These are phyloP conservation scores for Enteromius fasciolatus DNA, from an alignment of 2,797 vertebrate species.

Conservation along the genomic window DNA sequence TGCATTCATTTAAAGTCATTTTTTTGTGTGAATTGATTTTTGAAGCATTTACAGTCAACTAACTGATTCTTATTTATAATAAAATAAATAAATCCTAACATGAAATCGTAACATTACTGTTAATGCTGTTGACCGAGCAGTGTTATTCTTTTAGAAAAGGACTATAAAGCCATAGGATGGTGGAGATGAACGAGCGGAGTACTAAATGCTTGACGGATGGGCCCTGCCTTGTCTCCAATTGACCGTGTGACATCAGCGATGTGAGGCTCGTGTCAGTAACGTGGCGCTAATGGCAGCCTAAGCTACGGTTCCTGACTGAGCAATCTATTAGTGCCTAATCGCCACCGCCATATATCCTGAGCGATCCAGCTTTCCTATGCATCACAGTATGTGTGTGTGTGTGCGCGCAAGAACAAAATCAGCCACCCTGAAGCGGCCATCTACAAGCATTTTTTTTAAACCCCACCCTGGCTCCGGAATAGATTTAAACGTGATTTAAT, in stretches of 20 bases:
- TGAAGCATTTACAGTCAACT: slow-evolving; percentile 40
- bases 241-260: slow-evolving; percentile 79
- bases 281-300: slow-evolving; percentile 74
- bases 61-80: neutral
- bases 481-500: slow-evolving; percentile 48
- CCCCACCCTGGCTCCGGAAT: slow-evolving; percentile 22
- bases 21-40: neutral
- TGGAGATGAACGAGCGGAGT: slow-evolving; percentile 48
- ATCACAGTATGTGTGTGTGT: slow-evolving; percentile 11
- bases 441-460: slow-evolving; percentile 42
- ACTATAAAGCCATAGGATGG: slow-evolving; percentile 37
- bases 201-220: slow-evolving; percentile 60
- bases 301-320: slow-evolving; percentile 66
- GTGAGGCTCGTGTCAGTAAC: slow-evolving; percentile 72
- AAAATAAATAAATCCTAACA: neutral
- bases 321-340: slow-evolving; percentile 64
- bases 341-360: slow-evolving; percentile 51
- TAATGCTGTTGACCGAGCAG: neutral
- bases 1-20: neutral
- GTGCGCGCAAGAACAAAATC: slow-evolving; percentile 41
- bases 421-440: slow-evolving; percentile 43
- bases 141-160: slow-evolving; percentile 29
- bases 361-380: slow-evolving; percentile 29
- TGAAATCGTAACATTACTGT: neutral
- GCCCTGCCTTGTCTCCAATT: slow-evolving; percentile 69